Percentiles rank a stretch among this genome's conserved stretches.
These are phyloP conservation scores for Myathropa florea DNA, from an alignment of 2,888 invertebrate genomes.

Conservation along the genomic window DNA sequence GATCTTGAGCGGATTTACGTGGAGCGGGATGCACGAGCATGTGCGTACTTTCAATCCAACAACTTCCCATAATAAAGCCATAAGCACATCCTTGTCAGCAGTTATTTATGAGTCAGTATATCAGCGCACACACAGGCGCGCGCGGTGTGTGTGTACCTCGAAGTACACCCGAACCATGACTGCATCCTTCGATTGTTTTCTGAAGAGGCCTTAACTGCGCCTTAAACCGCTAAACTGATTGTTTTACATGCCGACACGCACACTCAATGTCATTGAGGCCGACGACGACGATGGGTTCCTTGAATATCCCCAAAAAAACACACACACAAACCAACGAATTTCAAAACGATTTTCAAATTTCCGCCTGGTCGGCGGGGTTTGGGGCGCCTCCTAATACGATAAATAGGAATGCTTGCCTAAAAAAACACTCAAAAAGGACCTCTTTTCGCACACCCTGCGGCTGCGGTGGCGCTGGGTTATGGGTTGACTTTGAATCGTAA, in stretches of 20 bases:
- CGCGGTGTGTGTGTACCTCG: background rate
- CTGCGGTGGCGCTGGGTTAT: conserved; percentile 29
- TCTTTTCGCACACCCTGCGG: conserved; percentile 45
- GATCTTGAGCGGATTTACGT: conserved; percentile 46
- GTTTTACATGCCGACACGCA: conserved; percentile 69
- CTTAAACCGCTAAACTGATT: conserved; percentile 70
- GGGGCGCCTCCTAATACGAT: conserved; percentile 33
- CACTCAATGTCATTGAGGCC: conserved; percentile 5
- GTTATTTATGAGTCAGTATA: conserved; percentile 50
- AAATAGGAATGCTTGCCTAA: conserved; percentile 24
- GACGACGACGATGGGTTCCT: conserved; percentile 4
- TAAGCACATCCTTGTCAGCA: conserved; percentile 53
- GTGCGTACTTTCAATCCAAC: conserved; percentile 40
- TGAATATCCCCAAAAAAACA: conserved; percentile 10
- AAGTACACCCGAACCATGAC: background rate
- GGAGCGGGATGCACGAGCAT: conserved; percentile 11
- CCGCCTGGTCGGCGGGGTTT: conserved; percentile 31
- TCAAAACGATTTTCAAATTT: conserved; percentile 66
- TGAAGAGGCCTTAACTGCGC: conserved; percentile 32
- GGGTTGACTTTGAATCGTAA: conserved; percentile 56
- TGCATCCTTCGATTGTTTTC: conserved; percentile 48
- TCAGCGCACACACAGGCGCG: background rate
- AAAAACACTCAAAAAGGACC: conserved; percentile 36
- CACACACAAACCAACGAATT: background rate
- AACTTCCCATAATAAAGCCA: conserved; percentile 55